These are phyloP conservation scores for Gallinago jamesoni DNA, from an alignment of 2,113 vertebrate genomes.

Conservation along the genomic window DNA sequence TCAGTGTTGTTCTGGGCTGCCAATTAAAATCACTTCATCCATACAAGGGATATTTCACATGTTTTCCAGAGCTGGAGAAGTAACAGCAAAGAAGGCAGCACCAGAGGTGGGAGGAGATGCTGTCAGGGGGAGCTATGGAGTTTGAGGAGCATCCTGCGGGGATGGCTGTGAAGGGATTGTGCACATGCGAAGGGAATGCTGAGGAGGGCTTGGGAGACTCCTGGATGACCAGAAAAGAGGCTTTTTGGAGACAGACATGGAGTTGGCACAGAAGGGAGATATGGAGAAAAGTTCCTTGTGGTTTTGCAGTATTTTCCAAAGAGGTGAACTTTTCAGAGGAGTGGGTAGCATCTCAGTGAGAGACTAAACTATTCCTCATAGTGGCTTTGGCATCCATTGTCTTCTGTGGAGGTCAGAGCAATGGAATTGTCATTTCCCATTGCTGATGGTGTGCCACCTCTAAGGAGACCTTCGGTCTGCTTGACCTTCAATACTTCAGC, in stretches of 20 bases:
- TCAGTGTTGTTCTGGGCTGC: neutral
- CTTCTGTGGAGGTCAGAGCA: neutral
- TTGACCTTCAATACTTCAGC: neutral
- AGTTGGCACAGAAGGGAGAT: neutral
- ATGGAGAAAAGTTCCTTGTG: neutral
- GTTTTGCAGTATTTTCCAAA: neutral
- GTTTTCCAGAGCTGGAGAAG: neutral
- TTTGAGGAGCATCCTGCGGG: neutral
- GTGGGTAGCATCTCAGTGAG: neutral
- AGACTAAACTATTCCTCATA: neutral
- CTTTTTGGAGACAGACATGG: neutral
- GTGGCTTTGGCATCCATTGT: neutral
- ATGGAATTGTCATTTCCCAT: neutral
- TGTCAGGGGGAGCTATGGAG: neutral
- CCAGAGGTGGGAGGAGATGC: neutral
- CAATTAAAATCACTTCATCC: neutral
- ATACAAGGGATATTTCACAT: rapidly evolving
- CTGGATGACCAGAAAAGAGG: neutral
- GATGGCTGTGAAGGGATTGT: neutral
- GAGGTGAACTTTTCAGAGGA: neutral
- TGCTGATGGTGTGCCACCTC: neutral
- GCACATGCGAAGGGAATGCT: neutral
- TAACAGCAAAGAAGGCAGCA: neutral
- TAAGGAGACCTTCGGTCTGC: neutral
- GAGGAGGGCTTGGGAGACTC: neutral